Evolutionary conservation across 2,797 vertebrate genomes (phyloP).

Genomic region (Phoeniculus purpureus): DNA sequence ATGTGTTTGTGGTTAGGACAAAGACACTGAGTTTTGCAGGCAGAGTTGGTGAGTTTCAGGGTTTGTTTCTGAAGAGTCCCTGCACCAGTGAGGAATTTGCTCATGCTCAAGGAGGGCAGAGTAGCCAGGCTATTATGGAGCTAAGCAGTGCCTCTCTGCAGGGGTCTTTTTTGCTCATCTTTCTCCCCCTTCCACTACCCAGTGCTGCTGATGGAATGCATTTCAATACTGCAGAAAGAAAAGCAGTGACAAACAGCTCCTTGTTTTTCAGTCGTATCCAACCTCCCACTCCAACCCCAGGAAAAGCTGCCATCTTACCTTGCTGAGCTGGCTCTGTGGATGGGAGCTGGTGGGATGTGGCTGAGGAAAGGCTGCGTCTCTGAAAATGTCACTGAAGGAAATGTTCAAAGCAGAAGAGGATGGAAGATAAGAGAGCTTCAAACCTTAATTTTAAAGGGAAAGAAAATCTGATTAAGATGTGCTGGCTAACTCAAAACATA

Average conservation of each 20-base stretch:
- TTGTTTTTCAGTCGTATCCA: not conserved
- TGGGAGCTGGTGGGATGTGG: not conserved
- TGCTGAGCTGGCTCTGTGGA: not conserved
- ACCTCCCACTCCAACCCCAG: not conserved
- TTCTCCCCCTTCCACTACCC: not conserved
- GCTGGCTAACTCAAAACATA: constrained; percentile 64
- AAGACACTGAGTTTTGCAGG: constrained; percentile 57
- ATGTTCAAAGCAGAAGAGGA: constrained; percentile 52
- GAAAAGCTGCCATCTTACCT: not conserved
- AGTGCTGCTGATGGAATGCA: not conserved
- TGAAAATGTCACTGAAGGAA: constrained; percentile 4
- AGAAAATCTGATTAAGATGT: constrained; percentile 67
- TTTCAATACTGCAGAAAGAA: not conserved
- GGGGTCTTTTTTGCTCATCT: not conserved
- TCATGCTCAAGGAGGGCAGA: not conserved
- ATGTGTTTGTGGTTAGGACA: constrained; percentile 61
- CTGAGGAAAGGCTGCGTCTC: not conserved
- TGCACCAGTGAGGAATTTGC: not conserved
- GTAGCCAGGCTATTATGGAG: not conserved
- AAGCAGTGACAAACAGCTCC: not conserved
- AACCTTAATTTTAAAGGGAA: constrained; percentile 48
- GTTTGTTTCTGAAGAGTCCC: constrained; percentile 36
- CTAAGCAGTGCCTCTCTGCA: not conserved
- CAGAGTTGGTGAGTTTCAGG: not conserved
- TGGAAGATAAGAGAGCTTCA: constrained; percentile 44